phyloP scores from a whole-genome alignment of 1,140 invertebrate genomes.

The Lerema accius region DNA sequence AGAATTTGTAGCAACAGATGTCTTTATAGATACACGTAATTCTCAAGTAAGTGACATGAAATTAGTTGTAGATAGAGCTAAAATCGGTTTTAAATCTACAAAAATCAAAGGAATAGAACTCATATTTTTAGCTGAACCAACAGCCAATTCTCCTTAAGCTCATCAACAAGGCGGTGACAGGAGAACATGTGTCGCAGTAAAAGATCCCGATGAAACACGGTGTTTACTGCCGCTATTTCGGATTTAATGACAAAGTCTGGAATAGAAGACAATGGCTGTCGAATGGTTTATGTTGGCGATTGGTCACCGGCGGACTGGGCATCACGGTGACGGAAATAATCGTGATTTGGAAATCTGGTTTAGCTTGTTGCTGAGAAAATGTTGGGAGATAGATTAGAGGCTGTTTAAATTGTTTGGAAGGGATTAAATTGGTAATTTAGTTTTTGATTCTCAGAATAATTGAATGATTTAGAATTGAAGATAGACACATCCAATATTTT shows the following conservation, averaged over 20 bases:
- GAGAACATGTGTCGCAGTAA: slow-evolving; percentile 63
- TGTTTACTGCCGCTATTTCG: slow-evolving; percentile 61
- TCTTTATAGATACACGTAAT: too few relatives aligned
- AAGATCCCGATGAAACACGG: slow-evolving; percentile 44
- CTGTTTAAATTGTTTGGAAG: too few relatives aligned
- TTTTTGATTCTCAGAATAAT: too few relatives aligned
- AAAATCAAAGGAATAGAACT: not conserved
- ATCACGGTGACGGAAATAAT: slow-evolving; percentile 19
- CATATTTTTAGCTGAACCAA: not conserved
- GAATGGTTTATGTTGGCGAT: slow-evolving; percentile 37
- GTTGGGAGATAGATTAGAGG: not conserved
- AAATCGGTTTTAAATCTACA: too few relatives aligned
- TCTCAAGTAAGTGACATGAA: too few relatives aligned
- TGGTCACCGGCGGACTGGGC: slow-evolving; percentile 22
- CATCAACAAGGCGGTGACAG: slow-evolving; percentile 53
- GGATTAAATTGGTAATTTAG: too few relatives aligned
- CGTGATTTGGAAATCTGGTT: slow-evolving; percentile 18
- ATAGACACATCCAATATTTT: too few relatives aligned
- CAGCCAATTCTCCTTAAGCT: not conserved
- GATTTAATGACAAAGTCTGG: slow-evolving; percentile 72
- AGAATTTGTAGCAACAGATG: too few relatives aligned
- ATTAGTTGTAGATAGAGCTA: too few relatives aligned
- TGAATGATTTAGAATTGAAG: too few relatives aligned
- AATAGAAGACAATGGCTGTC: slow-evolving; percentile 52
- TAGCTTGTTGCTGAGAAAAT: not conserved